Percentiles rank a stretch among this genome's conserved stretches.
Evolutionary conservation across 1,140 invertebrate species (phyloP).

Genomic region (Drosophila nasuta): DNA sequence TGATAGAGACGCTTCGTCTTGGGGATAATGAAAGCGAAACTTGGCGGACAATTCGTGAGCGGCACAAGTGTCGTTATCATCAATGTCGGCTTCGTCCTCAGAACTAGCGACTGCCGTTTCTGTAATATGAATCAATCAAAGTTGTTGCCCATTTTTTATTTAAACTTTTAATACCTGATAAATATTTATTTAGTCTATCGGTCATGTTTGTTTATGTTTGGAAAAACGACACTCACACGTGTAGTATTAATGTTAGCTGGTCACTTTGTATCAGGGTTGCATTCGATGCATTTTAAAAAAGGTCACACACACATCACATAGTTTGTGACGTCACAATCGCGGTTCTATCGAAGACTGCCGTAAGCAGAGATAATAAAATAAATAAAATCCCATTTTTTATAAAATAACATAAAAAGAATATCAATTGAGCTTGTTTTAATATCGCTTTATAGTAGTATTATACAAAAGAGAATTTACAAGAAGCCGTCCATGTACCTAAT

Average conservation of each 20-base stretch:
- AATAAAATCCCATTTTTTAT: no score
- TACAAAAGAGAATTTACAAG: slow-evolving; percentile 82
- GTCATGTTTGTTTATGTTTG: slow-evolving; percentile 47
- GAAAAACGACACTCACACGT: slow-evolving; percentile 32
- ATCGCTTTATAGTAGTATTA: slow-evolving; percentile 73
- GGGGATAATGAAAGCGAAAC: slow-evolving; percentile 55
- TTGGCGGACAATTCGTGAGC: slow-evolving; percentile 42
- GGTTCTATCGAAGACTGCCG: not conserved
- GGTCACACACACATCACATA: no score
- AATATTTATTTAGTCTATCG: slow-evolving; percentile 51
- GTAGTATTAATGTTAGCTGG: slow-evolving; percentile 5
- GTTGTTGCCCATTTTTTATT: not conserved
- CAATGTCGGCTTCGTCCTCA: slow-evolving; percentile 62
- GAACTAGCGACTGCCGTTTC: slow-evolving; percentile 48
- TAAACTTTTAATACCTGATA: slow-evolving; percentile 38
- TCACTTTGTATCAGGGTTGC: slow-evolving; percentile 8
- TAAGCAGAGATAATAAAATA: no score
- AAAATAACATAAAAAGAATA: not conserved
- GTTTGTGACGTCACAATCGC: no score
- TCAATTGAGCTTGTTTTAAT: slow-evolving; percentile 65
- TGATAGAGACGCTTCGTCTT: slow-evolving; percentile 57
- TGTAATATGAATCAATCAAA: slow-evolving; percentile 26
- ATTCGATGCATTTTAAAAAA: not conserved
- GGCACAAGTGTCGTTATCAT: slow-evolving; percentile 69
- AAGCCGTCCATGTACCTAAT: slow-evolving; percentile 60